Percentiles rank a stretch among this genome's conserved stretches.
Evolutionary conservation across 2,113 vertebrate species (phyloP).

Genomic region (Notarius quadriscutis): DNA sequence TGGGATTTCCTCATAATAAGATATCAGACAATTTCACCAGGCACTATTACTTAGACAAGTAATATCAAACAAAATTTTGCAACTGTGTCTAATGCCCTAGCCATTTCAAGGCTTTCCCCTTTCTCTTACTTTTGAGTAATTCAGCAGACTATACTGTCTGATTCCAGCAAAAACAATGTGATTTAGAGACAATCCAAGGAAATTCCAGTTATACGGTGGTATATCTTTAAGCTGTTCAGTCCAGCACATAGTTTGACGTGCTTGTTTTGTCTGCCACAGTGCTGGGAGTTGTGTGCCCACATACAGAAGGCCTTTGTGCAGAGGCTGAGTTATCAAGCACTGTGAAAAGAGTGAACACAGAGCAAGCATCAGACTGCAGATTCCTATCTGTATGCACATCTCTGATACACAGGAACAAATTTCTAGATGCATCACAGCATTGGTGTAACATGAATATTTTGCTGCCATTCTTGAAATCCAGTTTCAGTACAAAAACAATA

Average conservation of each 20-base stretch:
- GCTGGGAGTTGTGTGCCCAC: background rate
- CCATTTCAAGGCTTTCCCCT: background rate
- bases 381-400: background rate
- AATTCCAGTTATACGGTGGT: background rate
- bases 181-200: slow-evolving; percentile 14
- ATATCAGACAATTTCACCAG: background rate
- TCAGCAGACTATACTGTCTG: background rate
- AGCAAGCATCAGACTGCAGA: slow-evolving; percentile 6
- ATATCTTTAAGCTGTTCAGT: background rate
- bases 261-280: slow-evolving; percentile 6
- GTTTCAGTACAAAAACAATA: background rate
- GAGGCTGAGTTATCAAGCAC: background rate
- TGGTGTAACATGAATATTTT: background rate
- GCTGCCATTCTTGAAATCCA: background rate
- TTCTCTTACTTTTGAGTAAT: background rate
- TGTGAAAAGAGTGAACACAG: background rate
- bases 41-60: background rate
- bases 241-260: background rate
- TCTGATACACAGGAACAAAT: background rate
- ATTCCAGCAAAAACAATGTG: background rate
- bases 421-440: background rate
- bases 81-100: background rate
- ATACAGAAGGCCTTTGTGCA: slow-evolving; percentile 24
- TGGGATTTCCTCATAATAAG: background rate
- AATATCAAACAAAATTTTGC: background rate